Evolutionary conservation across 2,888 invertebrate genomes (phyloP).

Genomic region (Microctonus hyperodae): DNA sequence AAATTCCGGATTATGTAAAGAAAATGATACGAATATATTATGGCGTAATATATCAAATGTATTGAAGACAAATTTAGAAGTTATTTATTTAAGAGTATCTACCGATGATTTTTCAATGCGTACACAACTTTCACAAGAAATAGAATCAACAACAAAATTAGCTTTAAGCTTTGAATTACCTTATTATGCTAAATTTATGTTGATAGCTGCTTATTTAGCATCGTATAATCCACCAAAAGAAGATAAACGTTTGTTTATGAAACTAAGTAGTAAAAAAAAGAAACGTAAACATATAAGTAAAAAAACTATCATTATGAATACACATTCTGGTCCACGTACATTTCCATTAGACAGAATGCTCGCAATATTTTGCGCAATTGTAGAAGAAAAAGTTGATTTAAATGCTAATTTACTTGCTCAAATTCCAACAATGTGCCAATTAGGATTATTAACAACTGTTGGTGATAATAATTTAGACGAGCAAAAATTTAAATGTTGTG

Average conservation of each 20-base stretch:
- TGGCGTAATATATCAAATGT: conserved; percentile 84
- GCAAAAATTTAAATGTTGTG: conserved; percentile 87
- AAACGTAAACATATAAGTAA: conserved; percentile 66
- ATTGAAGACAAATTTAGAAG: conserved; percentile 76
- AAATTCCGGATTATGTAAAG: conserved; percentile 69
- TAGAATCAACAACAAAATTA: conserved; percentile 56
- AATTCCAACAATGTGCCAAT: conserved; percentile 84
- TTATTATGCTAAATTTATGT: conserved; percentile 86
- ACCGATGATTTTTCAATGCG: conserved; percentile 48
- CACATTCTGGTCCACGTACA: conserved; percentile 81
- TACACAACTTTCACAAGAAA: conserved; percentile 49
- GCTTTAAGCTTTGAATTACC: conserved; percentile 77
- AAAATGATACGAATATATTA: conserved; percentile 73
- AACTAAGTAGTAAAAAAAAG: conserved; percentile 77
- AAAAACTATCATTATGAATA: conserved; percentile 67
- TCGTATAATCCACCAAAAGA: conserved; percentile 91
- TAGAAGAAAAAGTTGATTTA: conserved; percentile 83
- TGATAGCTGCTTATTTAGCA: conserved; percentile 91
- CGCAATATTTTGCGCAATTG: conserved; percentile 89
- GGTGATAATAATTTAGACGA: conserved; percentile 79
- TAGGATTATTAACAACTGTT: conserved; percentile 77
- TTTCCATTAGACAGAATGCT: conserved; percentile 83
- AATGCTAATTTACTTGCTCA: conserved; percentile 88
- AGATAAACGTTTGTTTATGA: conserved; percentile 87
- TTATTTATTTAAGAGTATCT: conserved; percentile 76